Conservation (phyloP, 2,113 vertebrate genomes). For the Trematomus loennbergii region DNA sequence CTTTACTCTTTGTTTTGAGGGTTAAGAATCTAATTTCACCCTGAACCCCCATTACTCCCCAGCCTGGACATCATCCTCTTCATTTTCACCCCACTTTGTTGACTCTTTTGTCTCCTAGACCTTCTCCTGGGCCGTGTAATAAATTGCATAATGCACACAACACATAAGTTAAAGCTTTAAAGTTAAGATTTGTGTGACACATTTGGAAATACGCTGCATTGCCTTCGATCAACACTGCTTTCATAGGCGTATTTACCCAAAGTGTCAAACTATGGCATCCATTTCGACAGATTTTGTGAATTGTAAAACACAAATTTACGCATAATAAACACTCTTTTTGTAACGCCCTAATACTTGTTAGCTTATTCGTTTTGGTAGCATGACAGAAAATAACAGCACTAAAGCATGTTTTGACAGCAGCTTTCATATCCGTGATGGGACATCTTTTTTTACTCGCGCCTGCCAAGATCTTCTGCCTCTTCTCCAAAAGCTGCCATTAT, state of each 20-base stretch:
- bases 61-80: constrained; percentile 10
- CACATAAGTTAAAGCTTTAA: neutral
- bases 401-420: constrained; percentile 39
- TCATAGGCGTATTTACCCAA: neutral
- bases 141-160: neutral
- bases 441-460: constrained; percentile 54
- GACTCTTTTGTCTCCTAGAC: neutral
- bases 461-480: constrained; percentile 63
- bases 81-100: neutral
- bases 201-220: neutral
- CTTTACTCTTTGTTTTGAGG: neutral
- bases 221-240: neutral
- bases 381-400: constrained; percentile 20
- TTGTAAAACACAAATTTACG: constrained; percentile 21
- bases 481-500: constrained; percentile 55
- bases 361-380: constrained; percentile 20
- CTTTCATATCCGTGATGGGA: constrained; percentile 58
- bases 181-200: neutral
- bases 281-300: constrained; percentile 12
- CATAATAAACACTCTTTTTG: constrained; percentile 6
- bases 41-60: neutral
- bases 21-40: constrained; percentile 30
- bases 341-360: constrained; percentile 30
- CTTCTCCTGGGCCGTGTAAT: neutral
- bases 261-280: neutral